These are phyloP conservation scores for Lutjanus argentimaculatus DNA, from an alignment of 2,797 vertebrate genomes.

Conservation along the genomic window DNA sequence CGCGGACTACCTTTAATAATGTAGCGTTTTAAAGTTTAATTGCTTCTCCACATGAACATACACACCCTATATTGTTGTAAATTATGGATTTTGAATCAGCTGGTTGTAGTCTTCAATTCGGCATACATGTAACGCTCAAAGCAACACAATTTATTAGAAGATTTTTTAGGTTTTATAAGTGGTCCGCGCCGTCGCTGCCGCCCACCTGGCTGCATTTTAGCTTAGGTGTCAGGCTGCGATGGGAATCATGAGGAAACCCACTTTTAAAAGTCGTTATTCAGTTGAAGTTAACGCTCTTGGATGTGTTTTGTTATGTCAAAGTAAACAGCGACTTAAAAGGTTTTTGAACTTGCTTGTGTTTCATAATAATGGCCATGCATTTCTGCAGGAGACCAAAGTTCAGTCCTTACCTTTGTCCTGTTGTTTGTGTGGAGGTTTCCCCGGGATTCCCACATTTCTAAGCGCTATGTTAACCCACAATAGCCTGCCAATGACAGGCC, in stretches of 20 bases:
- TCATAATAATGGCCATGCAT: neutral
- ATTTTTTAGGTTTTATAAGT: neutral
- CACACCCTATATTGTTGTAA: rapidly evolving
- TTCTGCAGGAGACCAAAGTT: slow-evolving; percentile 19
- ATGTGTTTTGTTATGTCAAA: rapidly evolving
- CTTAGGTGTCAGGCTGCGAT: neutral
- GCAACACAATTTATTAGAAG: rapidly evolving
- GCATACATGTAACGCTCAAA: neutral
- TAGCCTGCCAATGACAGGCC: neutral
- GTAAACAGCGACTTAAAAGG: rapidly evolving
- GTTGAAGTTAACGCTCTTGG: rapidly evolving
- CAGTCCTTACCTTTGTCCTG: slow-evolving; percentile 1
- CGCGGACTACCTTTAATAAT: neutral
- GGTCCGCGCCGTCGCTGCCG: neutral
- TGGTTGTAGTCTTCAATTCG: neutral
- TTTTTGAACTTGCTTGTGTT: neutral
- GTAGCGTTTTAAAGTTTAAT: rapidly evolving
- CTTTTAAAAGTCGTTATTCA: neutral
- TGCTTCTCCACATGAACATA: rapidly evolving
- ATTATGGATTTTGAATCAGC: rapidly evolving
- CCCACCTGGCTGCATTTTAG: slow-evolving; percentile 22
- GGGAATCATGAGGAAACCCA: neutral
- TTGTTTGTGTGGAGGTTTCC: neutral
- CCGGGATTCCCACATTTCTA: neutral
- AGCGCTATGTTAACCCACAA: rapidly evolving